Conservation (phyloP, 2,113 vertebrate genomes). For the Halcyon malimbica region DNA sequence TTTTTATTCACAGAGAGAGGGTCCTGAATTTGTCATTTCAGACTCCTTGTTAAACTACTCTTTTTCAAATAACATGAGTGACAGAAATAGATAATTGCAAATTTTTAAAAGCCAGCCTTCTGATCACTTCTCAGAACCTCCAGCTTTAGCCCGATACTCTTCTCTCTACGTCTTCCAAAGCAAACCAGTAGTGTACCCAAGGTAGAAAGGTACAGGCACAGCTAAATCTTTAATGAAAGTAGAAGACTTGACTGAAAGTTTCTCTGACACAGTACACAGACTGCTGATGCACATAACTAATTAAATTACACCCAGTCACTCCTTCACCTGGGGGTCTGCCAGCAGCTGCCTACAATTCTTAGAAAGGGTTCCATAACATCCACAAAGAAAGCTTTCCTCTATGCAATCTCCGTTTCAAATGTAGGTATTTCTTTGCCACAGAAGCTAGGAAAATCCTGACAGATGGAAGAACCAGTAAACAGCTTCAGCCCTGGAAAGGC, state of each 20-base stretch:
- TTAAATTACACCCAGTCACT: background rate
- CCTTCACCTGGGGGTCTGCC: background rate
- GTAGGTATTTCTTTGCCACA: background rate
- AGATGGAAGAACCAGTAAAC: slow-evolving; percentile 55
- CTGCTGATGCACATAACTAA: background rate
- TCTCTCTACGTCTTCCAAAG: background rate
- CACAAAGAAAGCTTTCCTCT: background rate
- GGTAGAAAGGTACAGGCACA: background rate
- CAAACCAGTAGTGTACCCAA: background rate
- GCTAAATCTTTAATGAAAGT: background rate
- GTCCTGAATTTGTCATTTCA: background rate
- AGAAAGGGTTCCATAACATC: background rate
- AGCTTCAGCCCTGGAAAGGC: slow-evolving; percentile 38
- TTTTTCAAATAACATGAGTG: background rate
- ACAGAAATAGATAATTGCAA: background rate
- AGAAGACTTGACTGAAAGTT: background rate
- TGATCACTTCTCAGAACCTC: background rate
- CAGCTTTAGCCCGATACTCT: background rate
- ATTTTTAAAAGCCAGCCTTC: background rate
- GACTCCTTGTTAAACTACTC: background rate
- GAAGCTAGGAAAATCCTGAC: slow-evolving; percentile 26
- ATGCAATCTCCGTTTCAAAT: background rate
- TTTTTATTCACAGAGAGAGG: background rate
- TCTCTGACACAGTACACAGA: background rate
- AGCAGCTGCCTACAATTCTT: background rate